These are phyloP conservation scores for Folsomia candida DNA, from an alignment of 2,888 invertebrate genomes.

Conservation along the genomic window DNA sequence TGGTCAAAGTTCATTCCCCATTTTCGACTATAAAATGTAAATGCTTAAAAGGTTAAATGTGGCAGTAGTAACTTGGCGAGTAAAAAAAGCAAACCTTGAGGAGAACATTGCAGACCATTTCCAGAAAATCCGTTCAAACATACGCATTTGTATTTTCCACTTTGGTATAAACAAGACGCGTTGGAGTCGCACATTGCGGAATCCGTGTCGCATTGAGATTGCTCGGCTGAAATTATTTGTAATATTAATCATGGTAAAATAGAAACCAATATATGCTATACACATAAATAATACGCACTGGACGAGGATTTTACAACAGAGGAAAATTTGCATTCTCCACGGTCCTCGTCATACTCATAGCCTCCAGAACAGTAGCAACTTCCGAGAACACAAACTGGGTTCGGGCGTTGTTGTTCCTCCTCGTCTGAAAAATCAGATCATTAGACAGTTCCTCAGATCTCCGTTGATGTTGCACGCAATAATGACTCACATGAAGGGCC, in stretches of 20 bases:
- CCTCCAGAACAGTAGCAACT: conserved; percentile 64
- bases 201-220: conserved; percentile 18
- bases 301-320: no score
- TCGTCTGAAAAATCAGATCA: conserved; percentile 51
- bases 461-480: no score
- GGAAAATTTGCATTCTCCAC: conserved; percentile 51
- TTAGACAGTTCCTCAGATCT: neutral
- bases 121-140: conserved; percentile 80
- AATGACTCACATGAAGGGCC: conserved; percentile 25
- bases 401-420: conserved; percentile 48
- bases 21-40: no score
- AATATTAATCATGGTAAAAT: neutral
- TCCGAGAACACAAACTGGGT: conserved; percentile 58
- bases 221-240: conserved; percentile 7
- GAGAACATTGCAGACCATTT: conserved; percentile 73
- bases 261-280: no score
- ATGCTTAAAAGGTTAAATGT: no score
- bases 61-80: no score
- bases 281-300: no score
- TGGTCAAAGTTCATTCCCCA: no score
- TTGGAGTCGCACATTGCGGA: conserved; percentile 65
- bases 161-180: conserved; percentile 64
- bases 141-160: conserved; percentile 63
- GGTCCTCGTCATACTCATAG: conserved; percentile 57
- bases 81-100: conserved; percentile 57